A percentile compares a stretch with the other conserved stretches of the same genome.
Evolutionary conservation across 64 coral and sea anemone species (phyloP).

Genomic region (Actinia tenebrosa): DNA sequence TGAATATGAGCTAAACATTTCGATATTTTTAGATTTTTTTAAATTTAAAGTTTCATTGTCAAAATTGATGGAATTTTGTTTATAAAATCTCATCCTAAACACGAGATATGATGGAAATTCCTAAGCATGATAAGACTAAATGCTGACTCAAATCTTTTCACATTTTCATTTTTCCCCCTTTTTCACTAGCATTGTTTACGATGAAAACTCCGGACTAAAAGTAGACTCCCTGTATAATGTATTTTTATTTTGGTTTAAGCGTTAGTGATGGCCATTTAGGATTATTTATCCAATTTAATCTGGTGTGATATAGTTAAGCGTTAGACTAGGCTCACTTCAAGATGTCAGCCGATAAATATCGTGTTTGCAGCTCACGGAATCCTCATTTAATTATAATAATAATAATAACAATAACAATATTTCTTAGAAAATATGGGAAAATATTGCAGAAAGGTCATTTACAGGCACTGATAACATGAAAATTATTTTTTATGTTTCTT

Average conservation of each 20-base stretch:
- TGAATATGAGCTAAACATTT: background rate
- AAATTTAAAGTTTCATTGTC: background rate
- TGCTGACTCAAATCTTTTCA: background rate
- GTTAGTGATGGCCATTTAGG: background rate
- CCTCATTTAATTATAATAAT: background rate
- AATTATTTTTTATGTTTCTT: too few relatives aligned
- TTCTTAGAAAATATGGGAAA: background rate
- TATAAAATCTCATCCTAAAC: background rate
- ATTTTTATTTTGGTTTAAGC: background rate
- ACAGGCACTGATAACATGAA: too few relatives aligned
- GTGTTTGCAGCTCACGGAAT: background rate
- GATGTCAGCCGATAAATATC: background rate
- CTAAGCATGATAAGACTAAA: background rate
- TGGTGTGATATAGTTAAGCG: background rate
- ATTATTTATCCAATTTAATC: conserved; percentile 9
- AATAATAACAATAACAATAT: background rate
- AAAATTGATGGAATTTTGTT: background rate
- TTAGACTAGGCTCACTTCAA: background rate
- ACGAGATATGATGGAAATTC: background rate
- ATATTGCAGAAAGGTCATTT: background rate
- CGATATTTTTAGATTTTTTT: background rate
- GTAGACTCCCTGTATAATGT: background rate
- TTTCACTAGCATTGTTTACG: background rate
- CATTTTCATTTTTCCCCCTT: background rate
- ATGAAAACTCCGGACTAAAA: too few relatives aligned